Base-by-base conservation (phyloP, 2,888 invertebrate species). In the Chironomus tentans region DNA sequence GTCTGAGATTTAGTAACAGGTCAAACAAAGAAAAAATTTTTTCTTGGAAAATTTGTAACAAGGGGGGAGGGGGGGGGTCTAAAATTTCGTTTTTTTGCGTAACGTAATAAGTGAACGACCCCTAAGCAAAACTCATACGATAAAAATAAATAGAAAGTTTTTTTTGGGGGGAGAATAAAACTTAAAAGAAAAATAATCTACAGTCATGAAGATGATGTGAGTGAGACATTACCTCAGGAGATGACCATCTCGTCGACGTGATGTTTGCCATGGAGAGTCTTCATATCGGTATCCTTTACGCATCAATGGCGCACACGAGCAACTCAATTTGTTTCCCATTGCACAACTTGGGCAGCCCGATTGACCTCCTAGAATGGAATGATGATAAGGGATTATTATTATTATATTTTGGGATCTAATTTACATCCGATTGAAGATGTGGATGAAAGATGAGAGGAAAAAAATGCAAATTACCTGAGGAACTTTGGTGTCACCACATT, bases 321-420 rank as follows among this genome's bases (percentile, higher is more conserved):
- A 96, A 85, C 94, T 95, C 84, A 97, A 88, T 88, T 97, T 97
- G 88, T 97, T 97, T 86, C 97, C 97, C 97, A 97, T 95, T 84
- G 89, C 87, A 84, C 87, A 88, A 86, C 89, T 84, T 79, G 84
- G 81, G 82, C 84, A 84, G 81, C 83, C 81, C 78, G 82, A 80
- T 81, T 84, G 83, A 81, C 83, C 82, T 82, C 82, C 83, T 83
- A 65, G 22, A 76, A 77, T 50, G 10, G 50, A 13, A 48, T 68
- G 50, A 13, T 62, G 22, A 24, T 24, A 3, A 1, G 5, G 28
- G 5, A 28, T 28, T 28, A 28, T 2, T 24, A 24, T 24, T n/a
- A 3, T 28, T 28, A 4, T 28, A 1, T 28, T 28, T 3, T 28
- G 28, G 28, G 5, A 4, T 28, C 5, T 24, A 3, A 24, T 24